A percentile compares a stretch with the other conserved stretches of the same genome.
These are phyloP conservation scores for Laticauda colubrina DNA, from an alignment of 2,113 vertebrate species.

Conservation along the genomic window DNA sequence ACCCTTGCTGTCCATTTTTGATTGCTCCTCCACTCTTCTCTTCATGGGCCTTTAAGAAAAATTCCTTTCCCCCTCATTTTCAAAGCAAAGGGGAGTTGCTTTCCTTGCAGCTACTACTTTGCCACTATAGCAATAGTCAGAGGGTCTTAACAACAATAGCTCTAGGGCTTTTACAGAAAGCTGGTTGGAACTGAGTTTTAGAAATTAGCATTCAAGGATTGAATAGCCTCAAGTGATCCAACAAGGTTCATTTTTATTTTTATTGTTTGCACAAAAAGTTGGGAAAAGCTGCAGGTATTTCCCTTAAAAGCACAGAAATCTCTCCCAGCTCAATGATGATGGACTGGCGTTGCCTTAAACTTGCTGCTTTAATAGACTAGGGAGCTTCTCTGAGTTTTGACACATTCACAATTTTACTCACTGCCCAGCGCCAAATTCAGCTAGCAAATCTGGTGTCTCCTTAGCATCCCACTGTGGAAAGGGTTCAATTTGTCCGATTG, in stretches of 20 bases:
- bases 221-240: too few species aligned
- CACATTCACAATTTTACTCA: not conserved
- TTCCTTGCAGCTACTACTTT: not conserved
- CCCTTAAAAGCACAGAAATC: not conserved
- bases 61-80: accelerated
- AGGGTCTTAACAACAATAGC: not conserved
- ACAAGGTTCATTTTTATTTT: too few species aligned
- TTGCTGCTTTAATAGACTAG: not conserved
- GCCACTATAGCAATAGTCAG: not conserved
- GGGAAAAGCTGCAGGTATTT: not conserved
- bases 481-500: not conserved
- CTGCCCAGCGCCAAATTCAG: not conserved
- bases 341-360: not conserved
- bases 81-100: not conserved
- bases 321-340: not conserved
- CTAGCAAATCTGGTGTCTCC: not conserved
- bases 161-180: not conserved
- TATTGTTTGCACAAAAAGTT: not conserved
- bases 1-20: not conserved
- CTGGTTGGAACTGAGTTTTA: not conserved
- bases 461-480: not conserved
- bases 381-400: too few species aligned
- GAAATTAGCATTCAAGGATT: not conserved
- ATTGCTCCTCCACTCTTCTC: not conserved
- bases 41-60: not conserved